Base-by-base conservation (phyloP, 2,113 vertebrate species). In the Lycaon pictus region DNA sequence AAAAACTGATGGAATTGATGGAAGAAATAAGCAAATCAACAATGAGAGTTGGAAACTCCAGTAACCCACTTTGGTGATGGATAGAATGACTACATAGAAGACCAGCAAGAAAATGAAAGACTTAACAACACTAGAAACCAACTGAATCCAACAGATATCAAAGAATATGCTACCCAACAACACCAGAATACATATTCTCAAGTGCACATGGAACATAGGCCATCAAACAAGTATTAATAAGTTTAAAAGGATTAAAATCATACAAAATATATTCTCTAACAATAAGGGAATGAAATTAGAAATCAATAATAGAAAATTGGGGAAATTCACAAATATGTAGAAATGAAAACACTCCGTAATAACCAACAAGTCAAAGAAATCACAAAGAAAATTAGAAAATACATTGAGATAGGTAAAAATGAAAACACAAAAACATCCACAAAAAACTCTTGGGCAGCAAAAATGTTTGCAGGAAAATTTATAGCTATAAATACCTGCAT, bases 271-370 rank as follows among this genome's bases (percentile, higher is more conserved):
- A 8, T 96, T 79, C 56, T 90, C 53, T 93, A 86, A 71, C 20
- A 58, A 85, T 90, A 93, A 77, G 62, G 29, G 35, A 80, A 35
- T 91, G 13, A 94, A 86, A 85, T 72, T 93, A 80, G 48, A 84
- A 85, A 53, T 56, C 32, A 43, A 23, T 71, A 79, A 86, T 8
- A 72, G 25, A 84, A 85, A 48, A 67, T 55, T 1, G 48, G 51
- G 48, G 17, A 88, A 71, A 55, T 93, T 79, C 71, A 90, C 25
- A 96, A 79, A 77, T 90, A 79, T 4, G 53, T 79, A n/a, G 35
- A 93, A 89, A 43, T 43, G 20, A 96, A 93, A 88, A 67, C n/a
- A 23, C 10, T 60, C 48, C 48, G 88, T 65, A 62, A 74, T 74
- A 92, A 65, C 12, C 51, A 93, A 22, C 7, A 8, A 13, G 37